These are phyloP conservation scores for Platycnemis pennipes DNA, from an alignment of 2,888 invertebrate genomes.

Conservation along the genomic window DNA sequence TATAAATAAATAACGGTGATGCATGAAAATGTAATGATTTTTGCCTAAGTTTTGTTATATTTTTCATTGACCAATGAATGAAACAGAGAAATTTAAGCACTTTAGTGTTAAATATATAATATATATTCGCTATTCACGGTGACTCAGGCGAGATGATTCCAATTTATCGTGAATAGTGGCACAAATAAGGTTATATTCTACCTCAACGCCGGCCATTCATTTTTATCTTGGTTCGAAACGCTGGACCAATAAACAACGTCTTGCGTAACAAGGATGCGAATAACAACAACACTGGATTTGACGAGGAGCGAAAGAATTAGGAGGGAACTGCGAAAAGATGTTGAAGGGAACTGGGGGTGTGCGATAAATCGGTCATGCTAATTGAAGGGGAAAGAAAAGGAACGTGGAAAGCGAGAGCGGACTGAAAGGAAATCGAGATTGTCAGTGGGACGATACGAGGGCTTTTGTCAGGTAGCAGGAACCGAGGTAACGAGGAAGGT, in stretches of 20 bases:
- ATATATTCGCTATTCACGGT: no score
- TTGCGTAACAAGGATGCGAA: not conserved
- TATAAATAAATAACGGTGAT: no score
- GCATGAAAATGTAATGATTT: no score
- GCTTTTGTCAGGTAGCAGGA: not conserved
- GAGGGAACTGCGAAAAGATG: not conserved
- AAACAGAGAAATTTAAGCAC: no score
- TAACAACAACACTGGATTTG: not conserved
- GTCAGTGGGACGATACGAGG: not conserved
- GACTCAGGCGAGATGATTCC: no score
- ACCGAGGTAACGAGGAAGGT: not conserved
- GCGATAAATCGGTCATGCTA: not conserved
- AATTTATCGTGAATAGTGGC: no score
- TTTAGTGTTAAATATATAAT: no score
- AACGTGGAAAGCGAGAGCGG: not conserved
- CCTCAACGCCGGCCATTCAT: no score
- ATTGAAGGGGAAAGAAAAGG: slow-evolving; percentile 30
- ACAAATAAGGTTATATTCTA: no score
- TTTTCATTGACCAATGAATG: no score
- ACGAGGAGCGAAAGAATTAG: not conserved
- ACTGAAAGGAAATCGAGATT: slow-evolving; percentile 4
- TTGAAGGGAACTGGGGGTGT: not conserved
- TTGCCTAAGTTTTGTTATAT: no score
- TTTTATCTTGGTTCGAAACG: not conserved
- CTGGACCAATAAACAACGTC: not conserved